Evolutionary conservation across 2,888 invertebrate genomes (phyloP), one percentile per base, ranked within the genome.

Genomic region (Dicyrtomina minuta): DNA sequence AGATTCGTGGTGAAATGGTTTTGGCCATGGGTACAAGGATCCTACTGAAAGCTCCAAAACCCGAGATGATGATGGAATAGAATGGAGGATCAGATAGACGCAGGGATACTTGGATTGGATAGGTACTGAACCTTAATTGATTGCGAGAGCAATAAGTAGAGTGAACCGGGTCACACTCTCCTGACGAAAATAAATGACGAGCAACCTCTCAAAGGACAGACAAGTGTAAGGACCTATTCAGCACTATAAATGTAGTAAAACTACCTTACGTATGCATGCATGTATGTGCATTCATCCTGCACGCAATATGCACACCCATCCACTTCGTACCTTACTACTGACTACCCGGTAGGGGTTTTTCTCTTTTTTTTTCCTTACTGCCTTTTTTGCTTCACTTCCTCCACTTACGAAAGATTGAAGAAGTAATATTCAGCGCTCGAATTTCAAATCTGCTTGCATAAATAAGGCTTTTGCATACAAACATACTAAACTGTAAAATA

Each of bases 131-230:
- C 20, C 20, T 12, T 17, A 51, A 51, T 51, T 51, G 51, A 51
- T 51, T 51, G 51, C 51, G 10, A 51, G 20, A 27, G 53, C 53
- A 53, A 53, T 53, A 53, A 53, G 24, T 26, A 27, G 51, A 27
- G 24, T 24, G 8, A 27, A 53, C 53, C 24, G 53, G 53, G 26
- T 53, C 26, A 53, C 53, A 53, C 26, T 53, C 26, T 8, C 22
- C 53, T 53, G 53, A 53, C 53, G 53, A 53, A 53, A 53, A 53
- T 53, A 53, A 53, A 53, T 53, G 53, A 53, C 24, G 20, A 24
- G 53, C 26, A 53, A 53, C 53, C 53, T 53, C 53, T 53, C 53
- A 53, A 53, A 53, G 53, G 53, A 53, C 53, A 53, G n/a, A n/a
- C n/a, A 3, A 22, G 53, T 17, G 26, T n/a, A 53, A 13, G 13